Evolutionary conservation across 2,797 vertebrate genomes (phyloP).

Genomic region (Chrysocyon brachyurus): DNA sequence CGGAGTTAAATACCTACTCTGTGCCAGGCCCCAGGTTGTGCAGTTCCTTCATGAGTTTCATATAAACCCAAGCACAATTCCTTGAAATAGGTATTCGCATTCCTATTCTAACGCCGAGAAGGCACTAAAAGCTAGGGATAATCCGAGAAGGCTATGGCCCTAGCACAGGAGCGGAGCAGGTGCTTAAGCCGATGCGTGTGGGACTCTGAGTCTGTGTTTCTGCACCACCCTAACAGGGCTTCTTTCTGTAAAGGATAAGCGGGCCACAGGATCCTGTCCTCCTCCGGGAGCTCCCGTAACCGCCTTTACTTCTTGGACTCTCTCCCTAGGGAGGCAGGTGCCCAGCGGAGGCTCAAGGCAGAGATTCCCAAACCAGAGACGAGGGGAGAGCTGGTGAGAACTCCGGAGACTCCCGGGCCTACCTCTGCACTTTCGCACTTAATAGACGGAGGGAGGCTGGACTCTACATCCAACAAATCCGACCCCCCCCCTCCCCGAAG

Average conservation of each 20-base stretch:
- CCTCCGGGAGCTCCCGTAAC: not conserved
- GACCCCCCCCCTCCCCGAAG: no score
- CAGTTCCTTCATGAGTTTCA: not conserved
- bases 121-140: not conserved
- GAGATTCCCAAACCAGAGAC: not conserved
- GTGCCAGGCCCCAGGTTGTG: not conserved
- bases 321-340: not conserved
- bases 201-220: not conserved
- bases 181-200: not conserved
- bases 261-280: not conserved
- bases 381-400: not conserved
- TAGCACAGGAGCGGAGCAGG: rapidly evolving
- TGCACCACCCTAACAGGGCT: not conserved
- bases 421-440: not conserved
- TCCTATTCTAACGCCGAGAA: not conserved
- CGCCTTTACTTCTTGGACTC: not conserved
- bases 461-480: not conserved
- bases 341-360: not conserved
- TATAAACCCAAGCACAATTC: not conserved
- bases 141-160: not conserved
- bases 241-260: not conserved
- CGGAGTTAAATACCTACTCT: not conserved
- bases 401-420: not conserved
- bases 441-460: not conserved
- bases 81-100: not conserved